phyloP scores from a whole-genome alignment of 2,888 invertebrate genomes.

The Pocota personata region DNA sequence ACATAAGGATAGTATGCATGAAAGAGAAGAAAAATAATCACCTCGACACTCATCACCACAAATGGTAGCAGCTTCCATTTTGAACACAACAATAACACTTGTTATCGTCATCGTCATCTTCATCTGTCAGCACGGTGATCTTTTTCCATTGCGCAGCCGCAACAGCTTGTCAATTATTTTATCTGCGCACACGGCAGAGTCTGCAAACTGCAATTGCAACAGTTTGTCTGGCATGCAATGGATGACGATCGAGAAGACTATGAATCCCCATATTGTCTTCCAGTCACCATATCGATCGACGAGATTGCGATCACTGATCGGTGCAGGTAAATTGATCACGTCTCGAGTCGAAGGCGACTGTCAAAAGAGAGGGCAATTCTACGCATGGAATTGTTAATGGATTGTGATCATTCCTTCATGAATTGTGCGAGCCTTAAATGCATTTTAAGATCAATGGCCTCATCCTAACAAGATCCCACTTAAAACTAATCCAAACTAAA shows the following conservation, averaged over 20 bases:
- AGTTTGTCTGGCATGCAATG: constrained; percentile 43
- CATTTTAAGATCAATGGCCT: constrained; percentile 15
- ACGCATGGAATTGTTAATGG: constrained; percentile 12
- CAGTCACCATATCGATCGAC: constrained; percentile 56
- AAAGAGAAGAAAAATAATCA: constrained; percentile 57
- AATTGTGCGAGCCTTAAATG: neutral
- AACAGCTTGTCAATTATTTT: constrained; percentile 66
- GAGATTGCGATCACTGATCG: constrained; percentile 41
- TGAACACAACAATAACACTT: constrained; percentile 66
- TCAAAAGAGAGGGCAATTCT: neutral
- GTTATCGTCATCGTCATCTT: constrained; percentile 68
- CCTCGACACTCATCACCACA: constrained; percentile 54
- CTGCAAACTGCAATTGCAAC: too few relatives aligned
- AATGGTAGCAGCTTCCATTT: constrained; percentile 69
- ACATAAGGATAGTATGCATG: constrained; percentile 10
- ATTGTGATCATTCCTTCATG: neutral
- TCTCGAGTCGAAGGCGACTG: constrained; percentile 10
- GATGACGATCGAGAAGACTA: constrained; percentile 27
- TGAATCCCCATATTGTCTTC: constrained; percentile 61
- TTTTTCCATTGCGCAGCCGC: neutral
- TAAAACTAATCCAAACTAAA: constrained; percentile 19
- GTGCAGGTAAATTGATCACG: constrained; percentile 58
- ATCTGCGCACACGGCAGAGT: constrained; percentile 37
- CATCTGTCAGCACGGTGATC: constrained; percentile 55
- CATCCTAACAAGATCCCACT: constrained; percentile 16